A percentile compares a stretch with the other conserved stretches of the same genome.
These are phyloP conservation scores for Enteromius argenteus DNA, from an alignment of 2,797 vertebrate species.

Conservation along the genomic window DNA sequence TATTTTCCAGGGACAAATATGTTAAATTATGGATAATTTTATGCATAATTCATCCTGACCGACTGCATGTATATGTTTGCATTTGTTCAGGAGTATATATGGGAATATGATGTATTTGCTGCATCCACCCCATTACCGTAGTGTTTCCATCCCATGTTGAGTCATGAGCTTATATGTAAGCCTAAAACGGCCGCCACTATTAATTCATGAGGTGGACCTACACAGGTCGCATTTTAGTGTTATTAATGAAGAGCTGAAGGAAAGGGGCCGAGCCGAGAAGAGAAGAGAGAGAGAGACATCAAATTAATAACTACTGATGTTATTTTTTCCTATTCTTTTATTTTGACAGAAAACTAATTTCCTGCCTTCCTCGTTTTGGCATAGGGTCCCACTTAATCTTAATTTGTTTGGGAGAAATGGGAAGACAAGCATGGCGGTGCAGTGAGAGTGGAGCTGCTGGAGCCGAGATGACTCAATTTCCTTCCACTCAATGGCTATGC, in stretches of 20 bases:
- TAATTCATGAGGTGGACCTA: slow-evolving; percentile 61
- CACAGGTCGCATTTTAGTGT: slow-evolving; percentile 59
- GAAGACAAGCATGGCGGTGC: slow-evolving; percentile 42
- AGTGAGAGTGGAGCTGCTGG: slow-evolving; percentile 24
- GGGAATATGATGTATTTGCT: slow-evolving; percentile 38
- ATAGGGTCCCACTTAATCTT: slow-evolving; percentile 61
- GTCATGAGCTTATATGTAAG: slow-evolving; percentile 68
- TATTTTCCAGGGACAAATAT: background rate
- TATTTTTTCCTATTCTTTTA: slow-evolving; percentile 60
- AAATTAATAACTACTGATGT: slow-evolving; percentile 69
- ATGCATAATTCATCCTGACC: slow-evolving; percentile 44
- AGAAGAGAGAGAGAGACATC: slow-evolving; percentile 51
- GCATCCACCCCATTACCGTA: slow-evolving; percentile 23
- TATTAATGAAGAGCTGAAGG: slow-evolving; percentile 71
- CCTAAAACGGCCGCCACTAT: slow-evolving; percentile 61
- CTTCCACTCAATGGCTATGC: slow-evolving; percentile 35
- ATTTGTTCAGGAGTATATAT: background rate
- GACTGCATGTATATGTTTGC: slow-evolving; percentile 36
- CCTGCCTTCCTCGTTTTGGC: slow-evolving; percentile 50
- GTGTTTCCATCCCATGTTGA: slow-evolving; percentile 54
- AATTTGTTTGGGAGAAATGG: slow-evolving; percentile 59
- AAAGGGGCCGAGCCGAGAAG: slow-evolving; percentile 43
- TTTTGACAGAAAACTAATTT: slow-evolving; percentile 69
- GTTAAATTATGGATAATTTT: slow-evolving; percentile 30
- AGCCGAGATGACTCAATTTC: slow-evolving; percentile 48